A percentile compares a stretch with the other conserved stretches of the same genome.
These are phyloP conservation scores for Ochropleura leucogaster DNA, from an alignment of 2,888 invertebrate genomes.

Conservation along the genomic window DNA sequence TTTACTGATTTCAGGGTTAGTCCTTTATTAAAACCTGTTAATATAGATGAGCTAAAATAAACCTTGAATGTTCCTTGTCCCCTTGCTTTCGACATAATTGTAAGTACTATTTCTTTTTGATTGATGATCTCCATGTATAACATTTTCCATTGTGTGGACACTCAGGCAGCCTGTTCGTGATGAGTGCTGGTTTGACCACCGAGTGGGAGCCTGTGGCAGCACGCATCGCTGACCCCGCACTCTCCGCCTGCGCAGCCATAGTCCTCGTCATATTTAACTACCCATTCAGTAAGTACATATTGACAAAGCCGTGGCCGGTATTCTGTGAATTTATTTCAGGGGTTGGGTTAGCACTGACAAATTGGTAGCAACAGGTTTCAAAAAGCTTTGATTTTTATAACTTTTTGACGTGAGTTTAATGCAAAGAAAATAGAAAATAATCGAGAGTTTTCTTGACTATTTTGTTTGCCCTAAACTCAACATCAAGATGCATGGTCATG, in stretches of 20 bases:
- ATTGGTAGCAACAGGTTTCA: neutral
- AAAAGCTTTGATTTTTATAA: too few relatives aligned
- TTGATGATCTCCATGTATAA: neutral
- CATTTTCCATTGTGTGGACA: neutral
- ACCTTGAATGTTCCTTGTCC: neutral
- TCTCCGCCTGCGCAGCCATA: conserved; percentile 94
- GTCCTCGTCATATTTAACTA: conserved; percentile 94
- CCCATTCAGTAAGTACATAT: conserved; percentile 92
- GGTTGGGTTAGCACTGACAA: neutral
- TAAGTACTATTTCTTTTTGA: neutral
- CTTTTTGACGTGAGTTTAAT: too few relatives aligned
- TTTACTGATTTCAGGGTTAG: neutral
- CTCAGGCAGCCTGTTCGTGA: conserved; percentile 94
- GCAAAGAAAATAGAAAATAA: too few relatives aligned
- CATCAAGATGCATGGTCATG: neutral
- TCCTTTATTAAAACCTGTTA: neutral
- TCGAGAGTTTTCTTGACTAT: neutral
- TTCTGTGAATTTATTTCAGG: neutral
- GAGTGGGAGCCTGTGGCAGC: conserved; percentile 86
- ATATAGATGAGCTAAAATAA: neutral
- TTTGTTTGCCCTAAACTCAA: neutral
- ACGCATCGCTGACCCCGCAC: conserved; percentile 93
- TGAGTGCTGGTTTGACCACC: conserved; percentile 87
- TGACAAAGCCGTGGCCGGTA: neutral
- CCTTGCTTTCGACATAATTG: neutral